Evolutionary conservation across 2,888 invertebrate genomes (phyloP).

Genomic region (Dolichopus griseipennis): DNA sequence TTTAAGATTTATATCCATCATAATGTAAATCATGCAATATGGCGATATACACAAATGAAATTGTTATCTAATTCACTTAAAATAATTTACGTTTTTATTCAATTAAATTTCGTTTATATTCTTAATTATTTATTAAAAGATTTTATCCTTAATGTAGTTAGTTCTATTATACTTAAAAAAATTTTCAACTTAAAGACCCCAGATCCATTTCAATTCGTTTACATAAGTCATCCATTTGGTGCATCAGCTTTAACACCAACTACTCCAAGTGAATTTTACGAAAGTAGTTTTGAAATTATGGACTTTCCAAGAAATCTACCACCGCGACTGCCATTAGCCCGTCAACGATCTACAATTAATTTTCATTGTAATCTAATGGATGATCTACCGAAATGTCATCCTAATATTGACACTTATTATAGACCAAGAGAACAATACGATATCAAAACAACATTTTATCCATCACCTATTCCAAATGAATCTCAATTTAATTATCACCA

Average conservation of each 20-base stretch:
- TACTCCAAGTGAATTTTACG: not conserved
- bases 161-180: too few species aligned
- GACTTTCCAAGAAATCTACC: not conserved
- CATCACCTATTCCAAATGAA: not conserved
- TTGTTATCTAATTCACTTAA: too few species aligned
- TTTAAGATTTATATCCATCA: too few species aligned
- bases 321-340: not conserved
- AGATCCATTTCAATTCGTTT: not conserved
- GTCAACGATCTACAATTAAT: not conserved
- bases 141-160: too few species aligned
- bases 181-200: too few species aligned
- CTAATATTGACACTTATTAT: not conserved
- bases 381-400: not conserved
- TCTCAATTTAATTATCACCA: not conserved
- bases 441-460: not conserved
- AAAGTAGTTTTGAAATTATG: not conserved
- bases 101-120: too few species aligned
- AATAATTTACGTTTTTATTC: too few species aligned
- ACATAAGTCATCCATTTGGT: not conserved
- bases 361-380: not conserved
- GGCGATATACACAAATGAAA: too few species aligned
- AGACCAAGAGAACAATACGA: not conserved
- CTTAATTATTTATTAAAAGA: too few species aligned
- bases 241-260: not conserved
- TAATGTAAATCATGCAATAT: too few species aligned